These are phyloP conservation scores for Agriotes lineatus DNA, from an alignment of 2,888 invertebrate genomes.

Conservation along the genomic window DNA sequence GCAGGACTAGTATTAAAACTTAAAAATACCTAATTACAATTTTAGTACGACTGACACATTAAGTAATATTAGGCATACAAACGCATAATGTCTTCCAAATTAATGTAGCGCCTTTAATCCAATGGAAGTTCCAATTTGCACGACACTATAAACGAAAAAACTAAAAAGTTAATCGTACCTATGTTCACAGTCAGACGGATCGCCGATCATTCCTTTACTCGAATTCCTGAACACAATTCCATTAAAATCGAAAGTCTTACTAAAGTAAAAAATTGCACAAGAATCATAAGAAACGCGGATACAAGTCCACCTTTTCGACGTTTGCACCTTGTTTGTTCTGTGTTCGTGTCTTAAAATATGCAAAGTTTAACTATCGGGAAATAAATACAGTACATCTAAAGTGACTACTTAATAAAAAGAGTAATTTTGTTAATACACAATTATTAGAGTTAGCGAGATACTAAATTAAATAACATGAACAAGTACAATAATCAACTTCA, in stretches of 20 bases:
- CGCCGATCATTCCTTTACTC: background rate
- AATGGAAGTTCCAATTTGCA: background rate
- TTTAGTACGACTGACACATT: slow-evolving; percentile 9
- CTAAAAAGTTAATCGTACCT: background rate
- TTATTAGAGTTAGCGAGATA: slow-evolving; percentile 24
- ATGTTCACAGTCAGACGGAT: background rate
- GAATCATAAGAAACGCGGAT: background rate
- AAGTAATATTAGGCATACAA: slow-evolving; percentile 10
- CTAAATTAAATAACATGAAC: slow-evolving; percentile 25
- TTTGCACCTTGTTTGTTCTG: slow-evolving; percentile 6
- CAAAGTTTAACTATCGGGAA: slow-evolving; percentile 19
- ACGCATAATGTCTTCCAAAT: background rate
- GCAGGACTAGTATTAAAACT: slow-evolving; percentile 3
- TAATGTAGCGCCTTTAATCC: background rate
- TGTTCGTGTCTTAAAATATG: slow-evolving; percentile 1
- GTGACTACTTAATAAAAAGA: slow-evolving; percentile 17
- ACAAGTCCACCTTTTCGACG: background rate
- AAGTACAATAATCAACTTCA: slow-evolving; percentile 24
- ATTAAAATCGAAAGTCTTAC: background rate
- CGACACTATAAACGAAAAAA: background rate
- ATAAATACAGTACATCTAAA: slow-evolving; percentile 20
- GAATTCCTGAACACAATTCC: slow-evolving; percentile 1
- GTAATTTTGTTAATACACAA: slow-evolving; percentile 5
- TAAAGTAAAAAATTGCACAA: slow-evolving; percentile 15
- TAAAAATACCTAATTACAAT: background rate